Base-by-base conservation (phyloP, 92 coral and sea anemone genomes). In the Muricea muricata region DNA sequence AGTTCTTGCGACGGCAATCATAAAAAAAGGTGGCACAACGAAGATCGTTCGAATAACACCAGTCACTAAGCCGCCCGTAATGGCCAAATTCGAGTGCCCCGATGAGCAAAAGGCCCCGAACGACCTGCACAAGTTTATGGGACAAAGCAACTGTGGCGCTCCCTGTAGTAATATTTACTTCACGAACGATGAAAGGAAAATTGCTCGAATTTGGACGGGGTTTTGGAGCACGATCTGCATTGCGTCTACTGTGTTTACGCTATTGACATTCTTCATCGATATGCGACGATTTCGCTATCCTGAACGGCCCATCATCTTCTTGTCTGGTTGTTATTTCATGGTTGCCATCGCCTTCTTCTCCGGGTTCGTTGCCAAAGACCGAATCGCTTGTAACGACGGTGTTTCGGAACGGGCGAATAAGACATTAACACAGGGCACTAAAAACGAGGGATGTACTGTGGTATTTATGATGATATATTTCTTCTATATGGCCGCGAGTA, bases 401-500 rank as follows among this genome's bases (percentile, higher is more conserved):
- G 83, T 82, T 0, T 40, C 30, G 26, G 87, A 81, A 23, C 89
- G 78, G 45, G 75, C 74, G 29, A 54, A 79, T 21, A 84, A 88
- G 32, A 89, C 97, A 17, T 89, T 97, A 24, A 97, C 94, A 2
- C 99, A 97, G 75, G 99, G 99, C 47, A 97, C 98, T 0, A 97
- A 97, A 48, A 92, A 97, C 73, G 98, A 93, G 83, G 99, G 98
- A 10, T 97, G 99, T 37, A 97, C 99, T 0, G 99, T 97, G 0
- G 78, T 97, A 13, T 97, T 97, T 66, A 97, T 97, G 99, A 87
- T 97, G 84, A 90, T 97, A 0, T 97, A 97, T 71, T 97, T 97
- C 91, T 97, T 97, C 86, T 93, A 94, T 85, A 97, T 97, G 99
- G 99, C 99, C 29, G 94, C 99, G 0, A 91, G 97, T 0, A 97